Evolutionary conservation across 1,140 invertebrate genomes (phyloP), one percentile per base, ranked within the genome.

Genomic region (Scaptomyza hsui): DNA sequence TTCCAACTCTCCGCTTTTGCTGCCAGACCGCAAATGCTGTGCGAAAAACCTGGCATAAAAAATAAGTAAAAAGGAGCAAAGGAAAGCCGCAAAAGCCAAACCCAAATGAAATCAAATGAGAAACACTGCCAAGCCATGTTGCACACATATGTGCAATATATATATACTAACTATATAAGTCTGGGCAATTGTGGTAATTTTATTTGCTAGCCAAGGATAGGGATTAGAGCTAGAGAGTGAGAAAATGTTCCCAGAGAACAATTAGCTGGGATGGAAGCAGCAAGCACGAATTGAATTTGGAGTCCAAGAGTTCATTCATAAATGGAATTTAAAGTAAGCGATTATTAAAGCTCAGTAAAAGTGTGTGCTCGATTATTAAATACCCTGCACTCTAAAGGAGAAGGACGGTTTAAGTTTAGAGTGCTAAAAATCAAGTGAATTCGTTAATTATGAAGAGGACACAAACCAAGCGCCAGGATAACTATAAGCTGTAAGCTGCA

Each of bases 21-120:
- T 39, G n/a, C 32, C 9, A 24, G 21, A 41, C 57, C 72, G 51
- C 56, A 75, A 78, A 82, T 52, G 52, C 70, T 65, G 55, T 62
- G 67, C 24, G 49, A 70, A 70, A 69, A 63, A 48, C 48, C 42
- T 56, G 67, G 49, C 60, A 42, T 16, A 32, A 41, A 37, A n/a
- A 29, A 21, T 21, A 10, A 29, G 0, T 9, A 9, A 29, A 9
- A 26, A 70, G 72, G 37, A 72, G 9, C 26, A 10, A 0, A 29
- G 72, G 72, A 68, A 85, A 67, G 53, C 80, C 80, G 64, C 80
- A 79, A 71, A 73, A 69, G 59, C 73, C 81, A 80, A 82, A 74
- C 76, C 61, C 49, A 68, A 83, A 83, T 78, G 80, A 83, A 85
- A 86, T 80, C 81, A 86, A 80, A 80, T 86, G 68, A 73, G 79